A percentile compares a stretch with the other conserved stretches of the same genome.
These are phyloP conservation scores for Emys orbicularis DNA, from an alignment of 2,797 vertebrate genomes.

Conservation along the genomic window DNA sequence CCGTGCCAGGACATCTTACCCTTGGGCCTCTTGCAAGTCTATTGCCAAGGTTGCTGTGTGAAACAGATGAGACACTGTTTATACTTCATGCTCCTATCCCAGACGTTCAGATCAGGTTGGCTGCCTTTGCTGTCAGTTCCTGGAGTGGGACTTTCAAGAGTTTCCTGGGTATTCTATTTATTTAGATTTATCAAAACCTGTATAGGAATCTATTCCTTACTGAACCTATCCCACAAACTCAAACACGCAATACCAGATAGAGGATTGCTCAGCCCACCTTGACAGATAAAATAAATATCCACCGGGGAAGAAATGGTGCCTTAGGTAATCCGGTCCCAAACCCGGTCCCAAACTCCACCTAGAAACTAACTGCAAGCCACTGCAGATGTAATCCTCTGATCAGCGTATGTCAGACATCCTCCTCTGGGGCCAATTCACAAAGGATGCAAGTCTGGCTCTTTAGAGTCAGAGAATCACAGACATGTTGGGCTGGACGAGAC, in stretches of 20 bases:
- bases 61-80: background rate
- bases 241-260: background rate
- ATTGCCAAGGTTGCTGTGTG: background rate
- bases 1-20: rapidly evolving
- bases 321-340: background rate
- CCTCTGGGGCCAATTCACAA: background rate
- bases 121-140: background rate
- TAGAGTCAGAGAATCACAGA: background rate
- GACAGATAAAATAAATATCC: background rate
- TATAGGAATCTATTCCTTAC: background rate
- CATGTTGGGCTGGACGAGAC: background rate
- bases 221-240: background rate
- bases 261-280: background rate
- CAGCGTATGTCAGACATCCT: background rate
- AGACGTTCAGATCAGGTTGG: background rate
- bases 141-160: background rate
- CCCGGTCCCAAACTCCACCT: background rate
- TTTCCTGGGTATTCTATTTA: background rate
- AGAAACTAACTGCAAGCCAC: background rate
- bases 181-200: rapidly evolving
- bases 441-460: background rate
- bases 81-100: background rate
- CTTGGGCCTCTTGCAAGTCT: background rate
- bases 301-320: background rate
- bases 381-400: background rate